These are phyloP conservation scores for Dreissena rostriformis DNA, from an alignment of 1,140 invertebrate genomes.

Conservation along the genomic window DNA sequence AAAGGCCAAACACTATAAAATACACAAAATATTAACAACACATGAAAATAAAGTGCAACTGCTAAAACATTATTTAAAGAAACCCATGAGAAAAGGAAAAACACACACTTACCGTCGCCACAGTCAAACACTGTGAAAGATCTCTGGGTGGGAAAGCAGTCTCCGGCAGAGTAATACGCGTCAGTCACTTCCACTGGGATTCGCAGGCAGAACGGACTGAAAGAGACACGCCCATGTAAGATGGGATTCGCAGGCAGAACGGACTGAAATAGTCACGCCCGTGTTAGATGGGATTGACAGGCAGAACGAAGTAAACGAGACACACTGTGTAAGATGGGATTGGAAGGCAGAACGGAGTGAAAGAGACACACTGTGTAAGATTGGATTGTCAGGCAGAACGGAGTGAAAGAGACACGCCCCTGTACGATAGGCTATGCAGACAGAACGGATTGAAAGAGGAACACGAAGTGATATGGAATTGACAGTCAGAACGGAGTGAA, in stretches of 20 bases:
- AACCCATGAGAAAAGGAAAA: background rate
- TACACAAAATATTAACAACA: background rate
- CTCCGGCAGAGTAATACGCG: background rate
- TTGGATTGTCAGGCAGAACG: too few relatives aligned
- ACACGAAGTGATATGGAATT: too few relatives aligned
- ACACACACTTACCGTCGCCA: background rate
- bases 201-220: slow-evolving; percentile 4
- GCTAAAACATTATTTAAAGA: background rate
- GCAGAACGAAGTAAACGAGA: background rate
- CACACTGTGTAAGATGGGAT: too few relatives aligned
- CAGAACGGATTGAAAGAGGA: too few relatives aligned
- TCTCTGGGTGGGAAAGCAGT: slow-evolving; percentile 6
- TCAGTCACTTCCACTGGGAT: background rate
- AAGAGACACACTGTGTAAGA: too few relatives aligned
- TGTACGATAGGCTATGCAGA: too few relatives aligned
- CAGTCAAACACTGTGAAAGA: slow-evolving; percentile 1
- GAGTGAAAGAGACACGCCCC: too few relatives aligned
- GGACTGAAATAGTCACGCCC: background rate
- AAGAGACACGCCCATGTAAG: too few relatives aligned
- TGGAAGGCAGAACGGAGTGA: slow-evolving; percentile 3
- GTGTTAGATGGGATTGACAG: background rate
- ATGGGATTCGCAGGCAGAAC: slow-evolving; percentile 4
- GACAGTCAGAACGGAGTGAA: too few relatives aligned
- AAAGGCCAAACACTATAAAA: background rate
- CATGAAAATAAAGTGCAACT: background rate